Evolutionary conservation across 2,797 vertebrate genomes (phyloP).

Genomic region (Tapirus indicus): DNA sequence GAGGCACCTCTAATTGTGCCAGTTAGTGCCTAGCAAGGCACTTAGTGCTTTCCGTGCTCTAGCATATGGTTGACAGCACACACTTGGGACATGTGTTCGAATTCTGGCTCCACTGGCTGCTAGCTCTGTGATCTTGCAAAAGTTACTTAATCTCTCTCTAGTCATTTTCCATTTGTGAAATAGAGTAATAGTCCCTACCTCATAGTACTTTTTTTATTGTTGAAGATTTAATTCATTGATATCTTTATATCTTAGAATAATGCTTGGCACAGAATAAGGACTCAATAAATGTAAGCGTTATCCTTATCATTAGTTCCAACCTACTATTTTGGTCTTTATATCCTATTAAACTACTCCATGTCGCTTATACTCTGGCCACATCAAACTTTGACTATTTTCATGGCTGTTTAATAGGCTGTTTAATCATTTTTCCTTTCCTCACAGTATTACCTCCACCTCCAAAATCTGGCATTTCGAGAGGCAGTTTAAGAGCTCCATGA

Average conservation of each 20-base stretch:
- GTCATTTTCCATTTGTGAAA: not conserved
- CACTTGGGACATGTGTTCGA: accelerated
- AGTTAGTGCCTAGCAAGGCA: not conserved
- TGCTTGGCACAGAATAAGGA: not conserved
- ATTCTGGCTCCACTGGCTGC: not conserved
- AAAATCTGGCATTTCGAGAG: not conserved
- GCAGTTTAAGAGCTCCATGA: not conserved
- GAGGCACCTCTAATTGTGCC: not conserved
- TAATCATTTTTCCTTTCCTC: not conserved
- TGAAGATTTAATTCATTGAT: not conserved
- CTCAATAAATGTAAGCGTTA: not conserved
- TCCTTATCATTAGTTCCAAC: not conserved
- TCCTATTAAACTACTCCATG: not conserved
- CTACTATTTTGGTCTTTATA: not conserved
- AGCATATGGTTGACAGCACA: not conserved
- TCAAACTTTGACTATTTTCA: not conserved
- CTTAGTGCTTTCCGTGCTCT: too few relatives aligned
- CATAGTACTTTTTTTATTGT: not conserved
- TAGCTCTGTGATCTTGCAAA: not conserved
- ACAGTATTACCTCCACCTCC: not conserved
- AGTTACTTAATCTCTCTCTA: not conserved
- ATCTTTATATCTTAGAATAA: not conserved
- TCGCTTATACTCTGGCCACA: not conserved
- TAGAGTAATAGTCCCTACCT: not conserved
- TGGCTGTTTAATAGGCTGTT: not conserved